Base-by-base conservation (phyloP, 2,113 vertebrate genomes). In the Centropus unirufus region DNA sequence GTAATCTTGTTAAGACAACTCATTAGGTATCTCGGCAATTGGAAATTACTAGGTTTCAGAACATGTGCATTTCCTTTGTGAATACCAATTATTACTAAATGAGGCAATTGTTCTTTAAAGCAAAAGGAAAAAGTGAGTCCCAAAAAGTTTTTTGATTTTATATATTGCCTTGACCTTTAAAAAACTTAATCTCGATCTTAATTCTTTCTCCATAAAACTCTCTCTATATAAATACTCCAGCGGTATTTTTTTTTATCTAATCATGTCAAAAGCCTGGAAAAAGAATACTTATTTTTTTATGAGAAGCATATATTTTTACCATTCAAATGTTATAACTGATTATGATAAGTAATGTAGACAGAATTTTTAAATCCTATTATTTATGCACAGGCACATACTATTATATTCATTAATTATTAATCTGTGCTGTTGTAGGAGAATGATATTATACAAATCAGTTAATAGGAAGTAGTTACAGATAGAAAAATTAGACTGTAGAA, bases 1-100 rank as follows among this genome's bases (percentile, higher is more conserved):
- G 94, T 97, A 95, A 96, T 97, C 95, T 97, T 97, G 93, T 97
- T 97, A 97, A 97, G 93, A 96, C 95, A 97, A 96, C 96, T 97
- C 91, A 97, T 97, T 97, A 96, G 88, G 94, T 97, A 66, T 96
- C 91, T 74, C 95, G 90, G 93, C 96, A 96, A 97, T 97, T 97
- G 96, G 82, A 97, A 96, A 94, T 97, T 96, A 84, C 95, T 95
- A 95, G 94, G 83, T 96, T 96, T 97, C 93, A 96, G 97, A 97
- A 96, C 86, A 96, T 89, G 87, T 96, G 92, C 86, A 54, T 90
- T 97, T 97, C 95, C 88, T 96, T 95, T 92, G 87, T 89, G 96
- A 95, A 96, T 93, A 94, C 91, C 86, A 96, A 96, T 97, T 97
- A 97, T 96, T 97, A 61, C 90, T 92, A 93, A 97, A 97, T 95